Conservation (phyloP, 2,113 vertebrate species). For the Indicator indicator region DNA sequence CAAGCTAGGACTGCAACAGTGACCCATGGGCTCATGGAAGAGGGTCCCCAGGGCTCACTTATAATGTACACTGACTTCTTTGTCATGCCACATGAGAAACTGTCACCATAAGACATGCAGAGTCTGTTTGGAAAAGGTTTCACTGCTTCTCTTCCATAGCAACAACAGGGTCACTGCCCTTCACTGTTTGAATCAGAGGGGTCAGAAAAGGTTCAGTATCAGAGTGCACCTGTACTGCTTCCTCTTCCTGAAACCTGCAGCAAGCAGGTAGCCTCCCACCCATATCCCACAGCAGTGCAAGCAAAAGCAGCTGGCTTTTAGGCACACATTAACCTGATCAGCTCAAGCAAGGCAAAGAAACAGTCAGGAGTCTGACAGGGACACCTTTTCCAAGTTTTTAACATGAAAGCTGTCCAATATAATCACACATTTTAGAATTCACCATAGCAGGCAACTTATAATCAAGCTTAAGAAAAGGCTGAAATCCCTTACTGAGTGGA, state of each 20-base stretch:
- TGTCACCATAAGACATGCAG: neutral
- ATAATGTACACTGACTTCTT: neutral
- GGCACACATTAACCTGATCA: neutral
- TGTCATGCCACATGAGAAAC: neutral
- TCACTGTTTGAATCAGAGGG: neutral
- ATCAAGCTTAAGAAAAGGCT: neutral
- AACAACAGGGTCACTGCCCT: neutral
- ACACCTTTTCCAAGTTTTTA: neutral
- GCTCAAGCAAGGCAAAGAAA: neutral
- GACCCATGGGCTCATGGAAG: neutral
- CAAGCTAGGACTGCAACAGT: neutral
- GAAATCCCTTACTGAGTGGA: neutral
- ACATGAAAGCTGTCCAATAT: neutral
- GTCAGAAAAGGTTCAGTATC: neutral
- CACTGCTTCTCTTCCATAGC: neutral
- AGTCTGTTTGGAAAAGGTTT: neutral
- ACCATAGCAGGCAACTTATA: fast-evolving
- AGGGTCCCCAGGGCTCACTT: neutral
- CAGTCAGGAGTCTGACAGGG: neutral
- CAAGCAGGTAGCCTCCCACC: neutral
- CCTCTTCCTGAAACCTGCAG: neutral
- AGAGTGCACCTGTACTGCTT: neutral
- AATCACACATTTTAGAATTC: neutral
- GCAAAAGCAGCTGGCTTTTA: neutral
- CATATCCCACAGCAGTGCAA: neutral